phyloP scores from a whole-genome alignment of 2,113 vertebrate species.

The Panthera tigris region DNA sequence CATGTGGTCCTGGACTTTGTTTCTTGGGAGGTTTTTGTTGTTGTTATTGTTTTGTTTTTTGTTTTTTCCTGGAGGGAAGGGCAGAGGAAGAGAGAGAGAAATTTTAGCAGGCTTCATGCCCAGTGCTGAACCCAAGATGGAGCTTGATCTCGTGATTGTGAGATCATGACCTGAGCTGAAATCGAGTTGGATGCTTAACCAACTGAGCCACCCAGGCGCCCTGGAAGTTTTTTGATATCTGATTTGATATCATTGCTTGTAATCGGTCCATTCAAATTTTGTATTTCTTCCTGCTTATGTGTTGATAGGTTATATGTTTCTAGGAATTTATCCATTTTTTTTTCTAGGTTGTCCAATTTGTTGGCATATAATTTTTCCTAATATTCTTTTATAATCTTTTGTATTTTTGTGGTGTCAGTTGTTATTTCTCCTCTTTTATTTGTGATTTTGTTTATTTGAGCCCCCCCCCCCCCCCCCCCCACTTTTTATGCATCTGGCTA shows the following conservation, averaged over 20 bases:
- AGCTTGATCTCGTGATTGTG: no score
- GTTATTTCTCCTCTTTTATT: neutral
- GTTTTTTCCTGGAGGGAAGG: no score
- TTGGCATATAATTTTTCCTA: neutral
- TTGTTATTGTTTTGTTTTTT: no score
- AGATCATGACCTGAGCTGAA: neutral
- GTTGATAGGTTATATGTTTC: neutral
- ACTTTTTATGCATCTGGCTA: neutral
- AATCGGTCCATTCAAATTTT: neutral
- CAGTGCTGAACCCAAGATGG: no score
- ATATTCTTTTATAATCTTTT: neutral
- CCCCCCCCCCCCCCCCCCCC: neutral
- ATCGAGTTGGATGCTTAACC: neutral
- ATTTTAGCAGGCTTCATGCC: no score
- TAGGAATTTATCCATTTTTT: neutral
- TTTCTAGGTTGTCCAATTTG: neutral
- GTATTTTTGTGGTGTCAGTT: neutral
- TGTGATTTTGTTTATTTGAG: neutral
- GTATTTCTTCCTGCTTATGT: neutral
- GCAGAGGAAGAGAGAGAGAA: no score
- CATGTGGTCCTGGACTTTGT: neutral
- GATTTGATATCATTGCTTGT: neutral
- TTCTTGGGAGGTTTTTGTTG: neutral
- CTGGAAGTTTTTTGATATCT: neutral
- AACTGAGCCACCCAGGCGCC: neutral